Base-by-base conservation (phyloP, 1,140 invertebrate species). In the Drosophila sulfurigaster region DNA sequence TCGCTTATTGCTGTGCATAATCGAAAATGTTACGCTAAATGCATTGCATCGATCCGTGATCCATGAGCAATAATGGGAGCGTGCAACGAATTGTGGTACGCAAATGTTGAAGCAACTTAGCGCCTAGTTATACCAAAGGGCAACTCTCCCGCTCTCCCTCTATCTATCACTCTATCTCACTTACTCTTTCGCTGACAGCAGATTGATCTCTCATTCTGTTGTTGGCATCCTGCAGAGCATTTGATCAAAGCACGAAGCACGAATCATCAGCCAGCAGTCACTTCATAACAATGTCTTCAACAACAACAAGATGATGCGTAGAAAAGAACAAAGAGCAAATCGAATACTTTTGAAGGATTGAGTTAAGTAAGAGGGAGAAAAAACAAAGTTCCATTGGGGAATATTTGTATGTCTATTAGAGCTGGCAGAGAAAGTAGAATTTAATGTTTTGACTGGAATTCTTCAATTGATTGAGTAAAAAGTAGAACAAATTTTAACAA, bases 11-110 rank as follows among this genome's bases (percentile, higher is more conserved):
- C 66, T 71, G 73, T 71, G 20, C 25, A 63, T 70, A 75, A 72
- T 75, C 60, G 59, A 45, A 60, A 75, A 71, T 75, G 67, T 71
- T 75, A 75, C 68, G 73, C 67, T 75, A 71, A 71, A 75, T 75
- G 56, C 68, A 71, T 65, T 71, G 67, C 68, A 75, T 65, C 68
- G 73, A 75, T 75, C 73, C 67, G 35, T 60, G 58, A 54, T 41
- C 32, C 45, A 20, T 15, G 8, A 16, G 69, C 70, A 28, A 49
- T 66, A 57, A 71, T 71, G 60, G 68, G 41, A 63, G 59, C 57
- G 56, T 68, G 71, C 71, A 74, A 75, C 58, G 58, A 70, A 70
- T 75, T 75, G 58, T 70, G 58, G 67, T 63, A 70, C 57, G 72
- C 72, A 75, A 75, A 70, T 75, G 72, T 70, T 63, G 58, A 35